phyloP scores from a whole-genome alignment of 1,140 invertebrate species.

The Dendrolimus kikuchii region DNA sequence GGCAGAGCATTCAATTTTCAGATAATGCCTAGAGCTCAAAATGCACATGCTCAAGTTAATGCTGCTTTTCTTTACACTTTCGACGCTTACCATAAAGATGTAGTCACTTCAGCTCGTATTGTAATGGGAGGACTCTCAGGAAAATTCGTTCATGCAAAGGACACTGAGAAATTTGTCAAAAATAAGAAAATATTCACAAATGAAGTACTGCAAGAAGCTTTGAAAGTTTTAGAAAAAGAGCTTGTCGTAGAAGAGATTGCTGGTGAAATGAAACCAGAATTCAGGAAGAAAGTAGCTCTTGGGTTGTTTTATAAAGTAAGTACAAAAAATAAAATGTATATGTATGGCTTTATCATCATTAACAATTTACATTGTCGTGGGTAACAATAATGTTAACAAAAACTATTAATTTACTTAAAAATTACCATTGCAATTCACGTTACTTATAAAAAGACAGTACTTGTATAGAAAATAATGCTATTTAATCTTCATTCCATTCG shows the following conservation, averaged over 20 bases:
- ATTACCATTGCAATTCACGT: too few relatives aligned
- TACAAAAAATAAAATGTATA: slow-evolving; percentile 3
- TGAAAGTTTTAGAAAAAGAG: slow-evolving; percentile 74
- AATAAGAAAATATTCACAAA: slow-evolving; percentile 70
- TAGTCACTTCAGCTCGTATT: slow-evolving; percentile 65
- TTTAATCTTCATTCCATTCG: too few relatives aligned
- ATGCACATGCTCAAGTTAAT: slow-evolving; percentile 82
- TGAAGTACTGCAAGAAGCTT: slow-evolving; percentile 68
- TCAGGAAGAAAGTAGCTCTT: slow-evolving; percentile 75
- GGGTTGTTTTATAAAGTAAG: slow-evolving; percentile 81
- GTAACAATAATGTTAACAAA: too few relatives aligned
- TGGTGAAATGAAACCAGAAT: slow-evolving; percentile 76
- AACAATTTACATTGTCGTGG: too few relatives aligned
- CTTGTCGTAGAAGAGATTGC: slow-evolving; percentile 75
- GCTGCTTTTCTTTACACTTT: slow-evolving; percentile 79
- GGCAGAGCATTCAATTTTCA: slow-evolving; percentile 30
- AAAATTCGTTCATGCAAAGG: slow-evolving; percentile 77
- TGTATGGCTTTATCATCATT: too few relatives aligned
- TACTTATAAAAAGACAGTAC: too few relatives aligned
- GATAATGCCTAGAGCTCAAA: slow-evolving; percentile 80
- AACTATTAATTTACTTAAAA: too few relatives aligned
- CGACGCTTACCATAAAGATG: slow-evolving; percentile 32
- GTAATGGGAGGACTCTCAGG: slow-evolving; percentile 78
- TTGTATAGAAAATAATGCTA: too few relatives aligned
- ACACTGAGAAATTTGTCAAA: slow-evolving; percentile 76